Evolutionary conservation across 2,888 invertebrate genomes (phyloP), one percentile per base, ranked within the genome.

Genomic region (Monopis laevigella): DNA sequence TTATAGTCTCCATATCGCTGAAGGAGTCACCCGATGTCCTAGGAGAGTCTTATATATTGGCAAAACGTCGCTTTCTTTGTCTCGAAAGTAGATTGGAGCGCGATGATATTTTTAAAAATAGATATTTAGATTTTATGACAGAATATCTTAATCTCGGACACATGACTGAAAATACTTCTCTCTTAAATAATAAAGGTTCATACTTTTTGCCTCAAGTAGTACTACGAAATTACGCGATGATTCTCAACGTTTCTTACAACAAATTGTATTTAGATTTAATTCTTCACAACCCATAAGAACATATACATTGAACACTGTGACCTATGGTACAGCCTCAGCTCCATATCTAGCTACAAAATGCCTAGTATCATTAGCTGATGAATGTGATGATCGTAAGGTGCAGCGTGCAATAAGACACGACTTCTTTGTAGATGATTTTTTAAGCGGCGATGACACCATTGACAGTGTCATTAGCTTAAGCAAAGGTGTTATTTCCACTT

Each of bases 1-100:
- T 54, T 43, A 43, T 49, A 7, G 51, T 54, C 12, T 46, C 46
- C 4, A 47, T 54, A 18, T 51, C 55, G n/a, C 41, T 53, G 11
- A 51, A 51, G 30, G 39, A 44, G 18, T 40, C 42, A 29, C 47
- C 48, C 7, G 18, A 43, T 3, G 45, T 43, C 6, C 42, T 55
- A 34, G 52, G 54, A 1, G 50, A 52, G 11, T 54, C 53, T 1
- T 51, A 43, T n/a, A 2, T 12, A 5, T 46, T 43, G 35, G 50
- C 52, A 2, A 44, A 49, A 39, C 36, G 39, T 18, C 43, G 52
- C 12, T 54, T 55, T 41, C 40, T 50, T 6, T 46, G 49, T 8
- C 29, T 54, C 24, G 53, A 56, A 39, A 39, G 47, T 3, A 44
- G 46, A 16, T 45, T 54, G n/a, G 21, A 46, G 24, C 41, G 46